Evolutionary conservation across 92 coral and sea anemone genomes (phyloP).

Genomic region (Pocillopora meandrina): DNA sequence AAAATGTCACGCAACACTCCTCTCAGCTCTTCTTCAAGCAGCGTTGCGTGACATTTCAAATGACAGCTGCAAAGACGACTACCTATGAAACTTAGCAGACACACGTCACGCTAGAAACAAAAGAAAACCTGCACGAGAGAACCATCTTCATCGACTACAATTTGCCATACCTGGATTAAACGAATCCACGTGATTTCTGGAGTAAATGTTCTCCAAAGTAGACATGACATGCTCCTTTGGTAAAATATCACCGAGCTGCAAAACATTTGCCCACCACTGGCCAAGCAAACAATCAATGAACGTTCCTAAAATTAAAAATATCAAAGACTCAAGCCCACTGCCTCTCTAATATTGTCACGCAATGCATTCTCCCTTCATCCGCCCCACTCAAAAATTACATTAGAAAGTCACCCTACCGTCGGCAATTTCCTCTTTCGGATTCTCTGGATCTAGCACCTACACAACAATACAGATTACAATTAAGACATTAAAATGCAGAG

Average conservation of each 20-base stretch:
- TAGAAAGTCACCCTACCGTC: background rate
- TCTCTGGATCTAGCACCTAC: background rate
- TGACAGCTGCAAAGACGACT: no score
- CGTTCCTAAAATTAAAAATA: slow-evolving; percentile 50
- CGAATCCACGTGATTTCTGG: slow-evolving; percentile 72
- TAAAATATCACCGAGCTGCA: slow-evolving; percentile 79
- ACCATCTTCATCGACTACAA: background rate
- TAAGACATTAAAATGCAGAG: no score
- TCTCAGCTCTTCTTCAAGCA: no score
- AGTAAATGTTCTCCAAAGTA: slow-evolving; percentile 59
- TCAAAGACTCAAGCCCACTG: background rate
- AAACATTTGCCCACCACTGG: slow-evolving; percentile 96
- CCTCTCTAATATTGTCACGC: no score
- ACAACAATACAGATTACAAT: background rate
- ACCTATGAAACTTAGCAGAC: no score
- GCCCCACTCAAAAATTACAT: no score
- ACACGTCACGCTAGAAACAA: no score
- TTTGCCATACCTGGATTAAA: slow-evolving; percentile 67
- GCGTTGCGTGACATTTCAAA: no score
- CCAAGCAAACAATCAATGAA: slow-evolving; percentile 93
- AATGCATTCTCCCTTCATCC: no score
- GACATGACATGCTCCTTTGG: slow-evolving; percentile 70
- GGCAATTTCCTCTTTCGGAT: background rate
- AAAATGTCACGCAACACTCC: no score
- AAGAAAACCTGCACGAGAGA: no score